Base-by-base conservation (phyloP, 1,140 invertebrate species). In the Muscidifurax raptorellus region DNA sequence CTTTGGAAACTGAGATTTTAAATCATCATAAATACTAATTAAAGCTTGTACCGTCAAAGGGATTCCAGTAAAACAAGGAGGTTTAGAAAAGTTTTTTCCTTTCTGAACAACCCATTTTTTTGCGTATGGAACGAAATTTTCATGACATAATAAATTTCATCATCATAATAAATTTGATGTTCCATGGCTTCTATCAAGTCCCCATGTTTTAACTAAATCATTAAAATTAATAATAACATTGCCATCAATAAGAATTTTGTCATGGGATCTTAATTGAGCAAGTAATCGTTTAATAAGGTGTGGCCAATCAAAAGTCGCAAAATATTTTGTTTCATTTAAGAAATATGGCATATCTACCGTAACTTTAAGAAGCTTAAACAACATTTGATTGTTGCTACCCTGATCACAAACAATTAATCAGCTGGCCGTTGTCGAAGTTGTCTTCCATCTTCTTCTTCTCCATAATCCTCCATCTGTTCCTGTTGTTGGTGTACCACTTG, bases 141-240 rank as follows among this genome's bases (percentile, higher is more conserved):
- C 87, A 89, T 89, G 1, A 81, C n/a, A n/a, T n/a, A n/a, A n/a
- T n/a, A n/a, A n/a, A n/a, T n/a, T n/a, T n/a, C n/a, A n/a, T n/a
- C 72, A 72, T 89, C 81, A 64, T 40, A 89, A 69, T n/a, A 88
- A 76, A 69, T 85, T n/a, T 79, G 5, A 86, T 87, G 10, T 85
- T n/a, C 80, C n/a, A 47, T 52, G 79, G 2, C 4, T 25, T 44
- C 27, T 64, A 74, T 87, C 84, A 13, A 76, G 86, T 13, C 80
- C 15, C 83, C 85, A 87, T 22, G 87, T 87, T n/a, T 83, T 36
- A 27, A 76, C n/a, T 67, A 88, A 87, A 76, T 89, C 87, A n/a
- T 83, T n/a, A 67, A 86, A 88, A 1, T 27, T 44, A 1, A 80
- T 84, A 44, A 88, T 87, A 7, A n/a, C 52, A 71, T 87, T 9